Percentiles rank a stretch among this genome's conserved stretches.
phyloP scores from a whole-genome alignment of 2,888 invertebrate genomes.

The Nasonia oneida region DNA sequence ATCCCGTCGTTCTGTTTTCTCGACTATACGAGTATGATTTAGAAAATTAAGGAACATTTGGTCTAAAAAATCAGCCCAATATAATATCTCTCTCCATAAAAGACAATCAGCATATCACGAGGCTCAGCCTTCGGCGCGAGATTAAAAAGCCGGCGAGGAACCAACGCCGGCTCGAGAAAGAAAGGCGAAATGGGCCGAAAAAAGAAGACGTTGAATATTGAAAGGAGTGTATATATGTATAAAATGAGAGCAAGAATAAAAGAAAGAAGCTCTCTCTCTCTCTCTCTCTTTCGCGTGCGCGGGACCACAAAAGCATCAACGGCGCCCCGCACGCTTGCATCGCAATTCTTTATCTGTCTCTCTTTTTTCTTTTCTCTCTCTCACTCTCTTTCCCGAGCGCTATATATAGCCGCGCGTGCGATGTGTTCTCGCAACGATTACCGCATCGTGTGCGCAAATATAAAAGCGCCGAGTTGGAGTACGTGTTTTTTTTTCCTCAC shows the following conservation, averaged over 20 bases:
- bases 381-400: not conserved
- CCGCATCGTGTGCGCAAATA: conserved; percentile 3
- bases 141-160: conserved; percentile 6
- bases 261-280: not conserved
- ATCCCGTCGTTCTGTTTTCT: no score
- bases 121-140: not conserved
- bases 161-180: not conserved
- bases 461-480: not conserved
- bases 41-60: not conserved
- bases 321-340: not conserved
- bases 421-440: conserved; percentile 12
- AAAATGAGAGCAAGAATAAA: not conserved
- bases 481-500: not conserved
- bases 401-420: not conserved
- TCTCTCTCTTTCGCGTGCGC: not conserved
- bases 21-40: not conserved
- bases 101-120: not conserved
- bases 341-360: conserved; percentile 4
- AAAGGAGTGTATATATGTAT: not conserved
- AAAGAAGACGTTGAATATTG: not conserved
- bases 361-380: not conserved
- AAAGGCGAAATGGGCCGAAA: not conserved
- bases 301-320: conserved; percentile 18
- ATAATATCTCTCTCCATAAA: not conserved
- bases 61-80: no score